Conservation (phyloP, 2,797 vertebrate genomes). For the Scomberomorus guttatus region DNA sequence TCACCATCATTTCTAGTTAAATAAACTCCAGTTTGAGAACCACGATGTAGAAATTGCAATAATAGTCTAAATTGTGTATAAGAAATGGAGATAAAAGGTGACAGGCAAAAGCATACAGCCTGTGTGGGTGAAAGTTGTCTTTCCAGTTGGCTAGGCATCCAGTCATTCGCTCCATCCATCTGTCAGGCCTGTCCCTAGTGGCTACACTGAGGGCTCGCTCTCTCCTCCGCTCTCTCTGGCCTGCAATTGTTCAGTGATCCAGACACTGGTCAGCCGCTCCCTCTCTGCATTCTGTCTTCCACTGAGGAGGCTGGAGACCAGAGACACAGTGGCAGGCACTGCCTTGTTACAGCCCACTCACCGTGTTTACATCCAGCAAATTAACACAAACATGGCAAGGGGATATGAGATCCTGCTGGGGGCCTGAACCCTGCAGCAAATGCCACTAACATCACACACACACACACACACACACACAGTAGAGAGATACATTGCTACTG, state of each 20-base stretch:
- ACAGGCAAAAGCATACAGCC: constrained; percentile 54
- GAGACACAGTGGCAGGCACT: constrained; percentile 54
- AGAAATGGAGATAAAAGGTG: constrained; percentile 56
- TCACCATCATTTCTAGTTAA: not conserved
- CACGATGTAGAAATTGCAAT: not conserved
- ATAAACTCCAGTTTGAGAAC: not conserved
- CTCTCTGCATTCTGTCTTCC: constrained; percentile 48
- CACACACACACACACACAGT: not conserved
- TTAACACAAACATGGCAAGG: constrained; percentile 74
- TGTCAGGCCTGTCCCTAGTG: constrained; percentile 70
- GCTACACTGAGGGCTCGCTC: constrained; percentile 63
- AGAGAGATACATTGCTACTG: not conserved
- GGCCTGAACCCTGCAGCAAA: constrained; percentile 58
- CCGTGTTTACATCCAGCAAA: constrained; percentile 78
- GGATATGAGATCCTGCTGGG: constrained; percentile 61
- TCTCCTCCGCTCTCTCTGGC: constrained; percentile 46
- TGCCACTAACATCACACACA: constrained; percentile 39
- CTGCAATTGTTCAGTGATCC: constrained; percentile 78
- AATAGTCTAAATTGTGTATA: constrained; percentile 19
- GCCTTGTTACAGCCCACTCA: constrained; percentile 64
- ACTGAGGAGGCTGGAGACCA: constrained; percentile 61
- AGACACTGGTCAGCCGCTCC: constrained; percentile 60
- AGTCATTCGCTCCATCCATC: constrained; percentile 73
- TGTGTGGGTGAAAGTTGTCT: constrained; percentile 68
- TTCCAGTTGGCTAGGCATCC: constrained; percentile 73